Percentiles rank a stretch among this genome's conserved stretches.
Conservation (phyloP, 2,888 invertebrate genomes). For the Parascotia fuliginaria region DNA sequence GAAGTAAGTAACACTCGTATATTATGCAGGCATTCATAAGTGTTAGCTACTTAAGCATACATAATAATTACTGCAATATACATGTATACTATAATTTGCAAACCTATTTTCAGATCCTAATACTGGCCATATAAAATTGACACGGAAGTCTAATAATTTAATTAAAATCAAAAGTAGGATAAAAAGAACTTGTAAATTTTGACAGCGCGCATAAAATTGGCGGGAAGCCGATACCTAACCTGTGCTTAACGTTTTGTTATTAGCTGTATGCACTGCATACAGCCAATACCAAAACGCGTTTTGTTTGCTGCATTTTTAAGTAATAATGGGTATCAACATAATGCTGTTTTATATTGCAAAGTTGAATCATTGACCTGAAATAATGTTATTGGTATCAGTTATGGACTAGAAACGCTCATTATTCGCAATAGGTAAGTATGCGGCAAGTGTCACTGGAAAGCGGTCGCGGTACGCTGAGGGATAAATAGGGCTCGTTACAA, state of each 20-base stretch:
- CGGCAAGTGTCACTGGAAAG: constrained; percentile 61
- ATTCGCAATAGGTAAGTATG: constrained; percentile 47
- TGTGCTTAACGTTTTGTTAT: not conserved
- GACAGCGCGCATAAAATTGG: not conserved
- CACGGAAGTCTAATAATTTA: too few relatives aligned
- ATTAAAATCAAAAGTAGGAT: too few relatives aligned
- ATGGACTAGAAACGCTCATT: constrained; percentile 45
- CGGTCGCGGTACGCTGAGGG: constrained; percentile 31
- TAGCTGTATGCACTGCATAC: too few relatives aligned
- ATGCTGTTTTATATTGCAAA: constrained; percentile 5
- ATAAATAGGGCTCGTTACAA: constrained; percentile 43
- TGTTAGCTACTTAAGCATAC: not conserved
- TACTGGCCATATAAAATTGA: too few relatives aligned
- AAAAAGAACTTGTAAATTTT: constrained; percentile 7
- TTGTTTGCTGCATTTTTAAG: not conserved
- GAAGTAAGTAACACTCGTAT: too few relatives aligned
- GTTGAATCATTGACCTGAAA: constrained; percentile 32
- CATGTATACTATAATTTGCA: not conserved
- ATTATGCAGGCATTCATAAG: constrained; percentile 1
- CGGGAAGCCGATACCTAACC: constrained; percentile 1
- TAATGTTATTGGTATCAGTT: constrained; percentile 38
- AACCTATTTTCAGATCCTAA: too few relatives aligned
- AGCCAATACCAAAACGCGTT: too few relatives aligned
- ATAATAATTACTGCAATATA: too few relatives aligned
- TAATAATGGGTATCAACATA: constrained; percentile 4